Percentiles rank a stretch among this genome's conserved stretches.
Evolutionary conservation across 2,888 invertebrate genomes (phyloP).

Genomic region (Luperina testacea): DNA sequence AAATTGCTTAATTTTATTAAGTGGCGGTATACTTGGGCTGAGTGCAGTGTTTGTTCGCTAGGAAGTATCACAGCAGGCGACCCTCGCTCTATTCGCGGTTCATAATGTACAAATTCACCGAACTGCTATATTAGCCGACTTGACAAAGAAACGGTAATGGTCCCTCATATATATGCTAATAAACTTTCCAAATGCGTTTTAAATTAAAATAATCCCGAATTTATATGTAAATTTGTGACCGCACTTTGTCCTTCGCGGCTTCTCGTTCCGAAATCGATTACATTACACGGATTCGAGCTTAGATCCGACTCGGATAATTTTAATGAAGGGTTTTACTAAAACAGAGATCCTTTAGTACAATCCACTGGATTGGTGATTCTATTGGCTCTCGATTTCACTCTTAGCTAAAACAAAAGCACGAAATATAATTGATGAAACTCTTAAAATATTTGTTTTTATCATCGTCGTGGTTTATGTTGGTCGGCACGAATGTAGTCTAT

Average conservation of each 20-base stretch:
- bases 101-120: slow-evolving; percentile 80
- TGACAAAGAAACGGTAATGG: slow-evolving; percentile 86
- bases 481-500: slow-evolving; percentile 73
- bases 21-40: slow-evolving; percentile 80
- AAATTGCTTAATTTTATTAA: slow-evolving; percentile 89
- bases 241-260: slow-evolving; percentile 88
- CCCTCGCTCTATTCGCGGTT: slow-evolving; percentile 66
- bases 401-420: slow-evolving; percentile 47
- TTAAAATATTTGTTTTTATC: slow-evolving; percentile 73
- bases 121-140: slow-evolving; percentile 82
- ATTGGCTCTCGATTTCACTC: slow-evolving; percentile 58
- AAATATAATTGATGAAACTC: slow-evolving; percentile 58
- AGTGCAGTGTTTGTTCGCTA: slow-evolving; percentile 77
- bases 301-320: slow-evolving; percentile 85
- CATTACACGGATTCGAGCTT: slow-evolving; percentile 85
- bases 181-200: slow-evolving; percentile 87
- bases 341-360: slow-evolving; percentile 80
- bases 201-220: slow-evolving; percentile 89
- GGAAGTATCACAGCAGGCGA: slow-evolving; percentile 66
- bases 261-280: slow-evolving; percentile 87
- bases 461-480: slow-evolving; percentile 69
- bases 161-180: slow-evolving; percentile 88
- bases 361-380: slow-evolving; percentile 80
- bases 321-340: slow-evolving; percentile 85
- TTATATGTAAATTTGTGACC: slow-evolving; percentile 89